Evolutionary conservation across 2,113 vertebrate genomes (phyloP).

Genomic region (Gorilla gorilla): DNA sequence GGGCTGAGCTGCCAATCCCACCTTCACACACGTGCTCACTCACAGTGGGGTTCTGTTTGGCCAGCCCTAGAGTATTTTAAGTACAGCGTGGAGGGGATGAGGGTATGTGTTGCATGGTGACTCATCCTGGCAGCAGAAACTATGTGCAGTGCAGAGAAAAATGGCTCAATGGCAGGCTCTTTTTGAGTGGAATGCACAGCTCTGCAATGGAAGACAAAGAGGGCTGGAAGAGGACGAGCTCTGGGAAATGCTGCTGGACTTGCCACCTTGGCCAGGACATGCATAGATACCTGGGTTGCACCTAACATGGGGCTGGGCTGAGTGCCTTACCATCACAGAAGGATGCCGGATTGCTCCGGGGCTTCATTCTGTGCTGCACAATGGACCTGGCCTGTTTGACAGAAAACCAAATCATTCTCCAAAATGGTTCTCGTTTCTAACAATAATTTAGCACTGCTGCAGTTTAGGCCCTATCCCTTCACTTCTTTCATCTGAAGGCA

Average conservation of each 20-base stretch:
- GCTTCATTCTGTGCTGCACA: not conserved
- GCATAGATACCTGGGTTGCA: not conserved
- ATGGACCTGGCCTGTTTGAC: rapidly evolving
- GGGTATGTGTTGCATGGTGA: constrained; percentile 46
- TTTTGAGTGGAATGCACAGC: not conserved
- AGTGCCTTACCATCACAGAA: not conserved
- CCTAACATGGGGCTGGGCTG: not conserved
- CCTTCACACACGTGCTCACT: not conserved
- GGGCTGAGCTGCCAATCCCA: not conserved
- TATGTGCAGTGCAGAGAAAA: not conserved
- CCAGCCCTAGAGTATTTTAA: constrained; percentile 56
- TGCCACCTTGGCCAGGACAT: not conserved
- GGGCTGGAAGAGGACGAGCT: not conserved
- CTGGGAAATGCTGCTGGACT: not conserved
- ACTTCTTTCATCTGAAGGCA: not conserved
- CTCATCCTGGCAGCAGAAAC: constrained; percentile 64
- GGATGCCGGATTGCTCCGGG: no score
- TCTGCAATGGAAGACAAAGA: not conserved
- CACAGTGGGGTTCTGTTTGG: not conserved
- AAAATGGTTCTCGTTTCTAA: not conserved
- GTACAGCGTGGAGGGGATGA: constrained; percentile 17
- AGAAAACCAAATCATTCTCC: not conserved
- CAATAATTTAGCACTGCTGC: not conserved
- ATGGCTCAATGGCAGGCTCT: constrained; percentile 34
- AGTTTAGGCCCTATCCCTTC: not conserved